Evolutionary conservation across 2,797 vertebrate genomes (phyloP).

Genomic region (Chelidonichthys spinosus): DNA sequence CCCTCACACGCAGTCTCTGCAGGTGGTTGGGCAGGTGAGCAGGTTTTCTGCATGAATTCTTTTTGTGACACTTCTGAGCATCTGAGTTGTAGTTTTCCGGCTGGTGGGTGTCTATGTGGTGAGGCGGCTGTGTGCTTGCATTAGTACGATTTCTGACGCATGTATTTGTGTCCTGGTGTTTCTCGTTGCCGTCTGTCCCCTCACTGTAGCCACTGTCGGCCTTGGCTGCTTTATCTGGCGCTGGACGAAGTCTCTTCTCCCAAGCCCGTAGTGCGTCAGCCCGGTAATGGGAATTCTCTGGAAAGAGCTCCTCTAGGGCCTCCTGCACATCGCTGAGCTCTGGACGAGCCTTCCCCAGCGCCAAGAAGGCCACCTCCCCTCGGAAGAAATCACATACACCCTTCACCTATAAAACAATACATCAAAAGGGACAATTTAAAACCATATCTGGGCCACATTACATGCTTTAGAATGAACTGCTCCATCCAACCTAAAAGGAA

Average conservation of each 20-base stretch:
- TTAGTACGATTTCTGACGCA: constrained; percentile 38
- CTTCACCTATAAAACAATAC: constrained; percentile 78
- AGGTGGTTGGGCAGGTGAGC: constrained; percentile 75
- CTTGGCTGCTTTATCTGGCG: constrained; percentile 84
- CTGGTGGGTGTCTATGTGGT: constrained; percentile 14
- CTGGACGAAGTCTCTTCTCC: constrained; percentile 84
- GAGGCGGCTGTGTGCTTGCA: not conserved
- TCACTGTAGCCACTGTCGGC: constrained; percentile 86
- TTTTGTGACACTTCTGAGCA: constrained; percentile 51
- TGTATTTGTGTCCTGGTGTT: constrained; percentile 16
- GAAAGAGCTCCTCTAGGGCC: constrained; percentile 92
- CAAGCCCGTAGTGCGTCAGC: constrained; percentile 80
- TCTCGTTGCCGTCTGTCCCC: constrained; percentile 54
- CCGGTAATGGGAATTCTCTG: constrained; percentile 83
- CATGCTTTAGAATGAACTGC: not conserved
- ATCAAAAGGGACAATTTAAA: not conserved
- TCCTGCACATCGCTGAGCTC: constrained; percentile 87
- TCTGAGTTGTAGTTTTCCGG: constrained; percentile 34
- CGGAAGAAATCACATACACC: constrained; percentile 94
- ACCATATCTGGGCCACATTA: not conserved
- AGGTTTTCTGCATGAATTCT: constrained; percentile 58
- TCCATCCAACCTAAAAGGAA: too few species aligned
- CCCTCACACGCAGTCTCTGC: constrained; percentile 75
- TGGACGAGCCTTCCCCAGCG: constrained; percentile 89
- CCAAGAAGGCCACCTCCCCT: constrained; percentile 92